Percentiles rank a stretch among this genome's conserved stretches.
phyloP scores from a whole-genome alignment of 2,113 vertebrate species.

The Mungos mungo region DNA sequence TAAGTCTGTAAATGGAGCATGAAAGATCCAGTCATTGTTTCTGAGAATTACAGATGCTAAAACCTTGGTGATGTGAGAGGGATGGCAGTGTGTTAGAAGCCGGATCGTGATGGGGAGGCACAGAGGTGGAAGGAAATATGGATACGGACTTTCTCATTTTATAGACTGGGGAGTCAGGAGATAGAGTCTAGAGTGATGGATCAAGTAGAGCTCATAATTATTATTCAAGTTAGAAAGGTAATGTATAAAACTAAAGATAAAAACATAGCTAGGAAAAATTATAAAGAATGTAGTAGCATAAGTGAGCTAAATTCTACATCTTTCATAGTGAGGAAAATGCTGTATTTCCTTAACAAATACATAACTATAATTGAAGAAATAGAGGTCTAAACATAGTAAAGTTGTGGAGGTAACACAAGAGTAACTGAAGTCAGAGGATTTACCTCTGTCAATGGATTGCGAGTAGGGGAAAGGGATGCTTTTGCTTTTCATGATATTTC shows the following conservation, averaged over 20 bases:
- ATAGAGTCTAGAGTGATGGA: not conserved
- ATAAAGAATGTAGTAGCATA: not conserved
- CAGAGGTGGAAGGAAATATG: not conserved
- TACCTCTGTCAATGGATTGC: not conserved
- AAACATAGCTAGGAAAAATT: not conserved
- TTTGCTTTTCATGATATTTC: constrained; percentile 33
- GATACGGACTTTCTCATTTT: not conserved
- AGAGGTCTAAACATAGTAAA: not conserved
- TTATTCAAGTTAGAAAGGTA: not conserved
- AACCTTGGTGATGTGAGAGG: not conserved
- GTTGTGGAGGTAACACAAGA: not conserved
- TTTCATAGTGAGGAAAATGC: not conserved
- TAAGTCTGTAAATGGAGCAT: not conserved
- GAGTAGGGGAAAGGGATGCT: not conserved
- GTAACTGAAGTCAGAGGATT: not conserved
- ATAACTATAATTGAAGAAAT: not conserved
- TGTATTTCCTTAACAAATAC: not conserved
- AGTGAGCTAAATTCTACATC: not conserved
- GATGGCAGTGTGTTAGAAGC: not conserved
- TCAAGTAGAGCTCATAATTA: not conserved
- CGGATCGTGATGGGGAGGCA: not conserved
- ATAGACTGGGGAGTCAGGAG: not conserved
- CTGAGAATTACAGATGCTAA: not conserved
- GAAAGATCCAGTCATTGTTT: not conserved
- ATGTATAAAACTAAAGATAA: not conserved